A percentile compares a stretch with the other conserved stretches of the same genome.
Evolutionary conservation across 2,797 vertebrate genomes (phyloP).

Genomic region (Botia almorhae): DNA sequence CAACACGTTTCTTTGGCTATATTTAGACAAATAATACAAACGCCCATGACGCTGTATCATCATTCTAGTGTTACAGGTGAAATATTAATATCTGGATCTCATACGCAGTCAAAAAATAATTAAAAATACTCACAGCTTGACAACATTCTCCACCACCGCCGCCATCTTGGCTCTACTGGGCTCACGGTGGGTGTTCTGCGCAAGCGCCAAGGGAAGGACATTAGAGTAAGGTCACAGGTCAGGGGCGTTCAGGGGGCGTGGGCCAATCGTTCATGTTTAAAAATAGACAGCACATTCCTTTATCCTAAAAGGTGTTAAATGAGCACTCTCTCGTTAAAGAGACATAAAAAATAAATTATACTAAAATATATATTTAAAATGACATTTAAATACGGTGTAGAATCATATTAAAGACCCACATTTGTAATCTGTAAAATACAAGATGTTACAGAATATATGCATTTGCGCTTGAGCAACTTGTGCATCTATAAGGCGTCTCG

Average conservation of each 20-base stretch:
- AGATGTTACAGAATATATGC: too few relatives aligned
- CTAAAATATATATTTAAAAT: too few relatives aligned
- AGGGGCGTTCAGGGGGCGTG: conserved; percentile 52
- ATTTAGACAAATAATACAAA: neutral
- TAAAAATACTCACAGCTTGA: conserved; percentile 89
- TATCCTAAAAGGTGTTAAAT: neutral
- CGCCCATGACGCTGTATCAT: too few relatives aligned
- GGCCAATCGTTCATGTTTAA: neutral
- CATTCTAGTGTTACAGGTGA: neutral
- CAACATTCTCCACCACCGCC: conserved; percentile 97
- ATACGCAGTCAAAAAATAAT: conserved; percentile 34
- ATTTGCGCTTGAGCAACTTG: too few relatives aligned
- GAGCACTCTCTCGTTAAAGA: neutral
- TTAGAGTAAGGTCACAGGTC: conserved; percentile 28
- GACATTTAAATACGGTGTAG: too few relatives aligned
- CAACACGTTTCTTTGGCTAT: conserved; percentile 3
- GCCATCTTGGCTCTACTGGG: conserved; percentile 87
- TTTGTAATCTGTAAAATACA: too few relatives aligned
- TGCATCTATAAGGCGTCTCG: too few relatives aligned
- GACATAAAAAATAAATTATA: neutral
- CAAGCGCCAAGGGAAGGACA: conserved; percentile 52
- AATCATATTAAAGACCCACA: too few relatives aligned
- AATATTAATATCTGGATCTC: neutral
- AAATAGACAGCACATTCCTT: neutral
- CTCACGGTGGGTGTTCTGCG: conserved; percentile 56